Evolutionary conservation across 2,888 invertebrate species (phyloP), one percentile per base, ranked within the genome.

Genomic region (Nymphalis polychloros): DNA sequence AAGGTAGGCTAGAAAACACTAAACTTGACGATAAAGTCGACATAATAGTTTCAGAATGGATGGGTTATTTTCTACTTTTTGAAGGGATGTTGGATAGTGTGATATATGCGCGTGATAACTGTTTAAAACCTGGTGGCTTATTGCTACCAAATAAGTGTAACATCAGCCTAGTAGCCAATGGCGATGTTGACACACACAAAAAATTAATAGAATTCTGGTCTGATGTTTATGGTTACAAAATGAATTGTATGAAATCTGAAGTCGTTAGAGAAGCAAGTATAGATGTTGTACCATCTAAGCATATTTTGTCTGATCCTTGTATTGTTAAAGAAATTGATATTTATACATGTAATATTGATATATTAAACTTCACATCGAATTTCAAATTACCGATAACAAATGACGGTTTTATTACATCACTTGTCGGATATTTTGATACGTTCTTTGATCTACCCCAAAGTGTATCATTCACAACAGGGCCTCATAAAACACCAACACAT

Each of bases 1-100:
- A 97, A 89, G 98, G 98, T 0, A 94, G 96, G 77, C 88, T 99
- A 31, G 99, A 99, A 86, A 96, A 97, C 76, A 96, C 96, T 6
- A 91, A 94, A 64, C 85, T 98, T 60, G 96, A 96, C 0, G 95
- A 96, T 66, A 95, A 96, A 86, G 96, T 97, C 49, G 98, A 99
- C 85, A 95, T 98, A 7, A 97, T 99, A 75, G 95, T 99, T 4
- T 98, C 98, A 0, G 99, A 99, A 86, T 99, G 98, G 98, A 99
- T 99, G 99, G 99, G 99, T 0, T 99, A 99, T 85, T 98, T 99
- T 84, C 92, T 99, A 52, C 89, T 99, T 2, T 99, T 97, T 86
- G 99, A 99, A 92, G 98, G 98, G 57, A 99, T 99, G 99, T 85
- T 99, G 69, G 98, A 98, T 82, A 97, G 97, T 82, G 96, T 99